Evolutionary conservation across 2,113 vertebrate genomes (phyloP).

Genomic region (Mastomys coucha): DNA sequence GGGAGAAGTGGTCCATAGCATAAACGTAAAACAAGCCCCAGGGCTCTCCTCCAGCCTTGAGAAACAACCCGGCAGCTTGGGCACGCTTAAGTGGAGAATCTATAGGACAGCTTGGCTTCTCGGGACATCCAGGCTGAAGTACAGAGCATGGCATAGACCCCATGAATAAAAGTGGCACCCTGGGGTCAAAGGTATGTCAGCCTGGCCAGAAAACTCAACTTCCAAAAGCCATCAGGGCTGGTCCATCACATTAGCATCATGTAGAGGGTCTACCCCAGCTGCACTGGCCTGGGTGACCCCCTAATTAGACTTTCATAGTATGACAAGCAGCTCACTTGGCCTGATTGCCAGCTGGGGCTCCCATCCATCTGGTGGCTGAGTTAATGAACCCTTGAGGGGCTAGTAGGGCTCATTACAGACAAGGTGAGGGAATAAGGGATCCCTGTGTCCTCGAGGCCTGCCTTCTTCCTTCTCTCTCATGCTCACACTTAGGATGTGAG

Average conservation of each 20-base stretch:
- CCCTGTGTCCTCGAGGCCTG: background rate
- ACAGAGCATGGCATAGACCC: background rate
- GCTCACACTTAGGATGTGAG: constrained; percentile 2
- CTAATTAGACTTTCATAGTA: constrained; percentile 80
- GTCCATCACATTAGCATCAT: background rate
- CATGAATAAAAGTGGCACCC: background rate
- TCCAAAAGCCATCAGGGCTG: background rate
- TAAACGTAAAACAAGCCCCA: background rate
- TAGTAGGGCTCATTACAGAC: constrained; percentile 68
- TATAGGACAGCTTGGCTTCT: background rate
- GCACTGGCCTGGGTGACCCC: constrained; percentile 59
- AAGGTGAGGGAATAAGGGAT: background rate
- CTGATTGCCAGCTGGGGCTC: constrained; percentile 79
- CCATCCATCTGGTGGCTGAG: constrained; percentile 69
- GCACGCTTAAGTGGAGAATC: background rate
- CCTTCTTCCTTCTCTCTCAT: background rate
- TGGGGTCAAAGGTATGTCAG: constrained; percentile 42
- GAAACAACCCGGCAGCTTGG: background rate
- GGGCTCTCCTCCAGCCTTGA: background rate
- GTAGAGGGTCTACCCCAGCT: constrained; percentile 65
- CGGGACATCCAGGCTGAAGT: background rate
- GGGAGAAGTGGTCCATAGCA: background rate
- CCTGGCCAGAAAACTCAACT: background rate
- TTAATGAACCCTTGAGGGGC: constrained; percentile 76
- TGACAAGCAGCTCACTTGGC: constrained; percentile 64